A percentile compares a stretch with the other conserved stretches of the same genome.
phyloP scores from a whole-genome alignment of 2,888 invertebrate genomes.

The Busseola fusca region DNA sequence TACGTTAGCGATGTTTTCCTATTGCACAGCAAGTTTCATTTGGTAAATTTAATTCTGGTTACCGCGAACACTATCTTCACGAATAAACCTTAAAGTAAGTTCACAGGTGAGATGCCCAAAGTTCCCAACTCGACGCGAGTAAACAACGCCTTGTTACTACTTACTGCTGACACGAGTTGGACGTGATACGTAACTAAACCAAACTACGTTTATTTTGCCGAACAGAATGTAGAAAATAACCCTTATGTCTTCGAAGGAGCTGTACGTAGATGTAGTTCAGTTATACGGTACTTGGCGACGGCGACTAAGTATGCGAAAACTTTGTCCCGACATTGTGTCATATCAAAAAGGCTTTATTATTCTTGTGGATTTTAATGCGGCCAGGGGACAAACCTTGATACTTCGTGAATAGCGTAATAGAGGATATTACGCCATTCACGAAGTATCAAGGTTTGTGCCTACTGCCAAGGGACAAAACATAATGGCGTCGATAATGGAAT shows the following conservation, averaged over 20 bases:
- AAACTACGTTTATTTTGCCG: constrained; percentile 57
- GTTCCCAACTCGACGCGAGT: constrained; percentile 70
- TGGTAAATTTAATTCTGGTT: constrained; percentile 22
- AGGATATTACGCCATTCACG: no score
- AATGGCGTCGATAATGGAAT: constrained; percentile 67
- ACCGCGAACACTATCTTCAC: constrained; percentile 33
- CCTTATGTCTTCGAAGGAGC: constrained; percentile 55
- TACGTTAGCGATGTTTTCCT: neutral
- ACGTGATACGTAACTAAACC: constrained; percentile 65
- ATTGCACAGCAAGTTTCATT: constrained; percentile 19
- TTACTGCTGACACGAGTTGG: constrained; percentile 69
- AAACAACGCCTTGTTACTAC: constrained; percentile 74
- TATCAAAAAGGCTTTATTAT: constrained; percentile 46
- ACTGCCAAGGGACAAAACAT: constrained; percentile 58
- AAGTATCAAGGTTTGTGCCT: no score
- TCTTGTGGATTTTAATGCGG: constrained; percentile 38
- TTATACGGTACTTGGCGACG: constrained; percentile 41
- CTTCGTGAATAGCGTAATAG: constrained; percentile 47
- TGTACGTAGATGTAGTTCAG: constrained; percentile 37
- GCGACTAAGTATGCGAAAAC: constrained; percentile 66
- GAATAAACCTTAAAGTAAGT: constrained; percentile 64
- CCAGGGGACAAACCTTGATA: constrained; percentile 32
- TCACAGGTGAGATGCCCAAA: constrained; percentile 72
- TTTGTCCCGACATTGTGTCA: constrained; percentile 61
- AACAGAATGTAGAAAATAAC: constrained; percentile 56